Percentiles rank a stretch among this genome's conserved stretches.
Conservation (phyloP, 2,888 invertebrate species). For the Parelbella ahira region DNA sequence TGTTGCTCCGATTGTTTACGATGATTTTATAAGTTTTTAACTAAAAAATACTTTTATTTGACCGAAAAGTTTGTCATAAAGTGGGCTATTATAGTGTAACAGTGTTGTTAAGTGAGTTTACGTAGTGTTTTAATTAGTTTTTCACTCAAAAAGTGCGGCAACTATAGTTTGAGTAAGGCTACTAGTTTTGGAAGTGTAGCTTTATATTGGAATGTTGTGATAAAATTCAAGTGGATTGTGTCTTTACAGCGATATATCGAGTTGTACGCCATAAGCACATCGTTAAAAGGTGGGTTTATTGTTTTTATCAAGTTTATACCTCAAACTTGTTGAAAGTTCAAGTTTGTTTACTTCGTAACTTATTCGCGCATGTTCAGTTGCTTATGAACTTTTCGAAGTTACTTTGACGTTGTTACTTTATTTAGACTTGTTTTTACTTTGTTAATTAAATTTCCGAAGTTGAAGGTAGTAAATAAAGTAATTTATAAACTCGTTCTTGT, state of each 20-base stretch:
- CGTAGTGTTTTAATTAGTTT: slow-evolving; percentile 45
- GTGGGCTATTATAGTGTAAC: slow-evolving; percentile 36
- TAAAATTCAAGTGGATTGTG: slow-evolving; percentile 68
- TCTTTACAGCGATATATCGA: slow-evolving; percentile 44
- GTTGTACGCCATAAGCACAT: slow-evolving; percentile 39
- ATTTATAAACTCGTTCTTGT: not conserved
- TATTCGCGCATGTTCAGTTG: slow-evolving; percentile 66
- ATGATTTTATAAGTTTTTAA: slow-evolving; percentile 66
- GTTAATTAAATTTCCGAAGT: slow-evolving; percentile 20
- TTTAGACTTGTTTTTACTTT: slow-evolving; percentile 23
- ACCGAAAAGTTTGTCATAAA: slow-evolving; percentile 47
- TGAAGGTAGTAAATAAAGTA: slow-evolving; percentile 9
- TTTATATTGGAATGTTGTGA: slow-evolving; percentile 71
- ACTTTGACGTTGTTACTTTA: slow-evolving; percentile 24
- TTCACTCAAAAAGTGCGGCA: slow-evolving; percentile 67
- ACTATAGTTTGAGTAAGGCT: slow-evolving; percentile 60
- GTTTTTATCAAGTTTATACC: slow-evolving; percentile 16
- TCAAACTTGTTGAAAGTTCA: slow-evolving; percentile 55
- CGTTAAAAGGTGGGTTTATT: slow-evolving; percentile 54
- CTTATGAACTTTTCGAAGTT: slow-evolving; percentile 35
- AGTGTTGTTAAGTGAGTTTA: slow-evolving; percentile 43
- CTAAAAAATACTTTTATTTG: slow-evolving; percentile 42
- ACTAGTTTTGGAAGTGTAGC: slow-evolving; percentile 69
- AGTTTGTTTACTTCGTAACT: slow-evolving; percentile 66
- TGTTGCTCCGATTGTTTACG: slow-evolving; percentile 73